A percentile compares a stretch with the other conserved stretches of the same genome.
These are phyloP conservation scores for Aulostomus chinensis DNA, from an alignment of 2,797 vertebrate species.

Conservation along the genomic window DNA sequence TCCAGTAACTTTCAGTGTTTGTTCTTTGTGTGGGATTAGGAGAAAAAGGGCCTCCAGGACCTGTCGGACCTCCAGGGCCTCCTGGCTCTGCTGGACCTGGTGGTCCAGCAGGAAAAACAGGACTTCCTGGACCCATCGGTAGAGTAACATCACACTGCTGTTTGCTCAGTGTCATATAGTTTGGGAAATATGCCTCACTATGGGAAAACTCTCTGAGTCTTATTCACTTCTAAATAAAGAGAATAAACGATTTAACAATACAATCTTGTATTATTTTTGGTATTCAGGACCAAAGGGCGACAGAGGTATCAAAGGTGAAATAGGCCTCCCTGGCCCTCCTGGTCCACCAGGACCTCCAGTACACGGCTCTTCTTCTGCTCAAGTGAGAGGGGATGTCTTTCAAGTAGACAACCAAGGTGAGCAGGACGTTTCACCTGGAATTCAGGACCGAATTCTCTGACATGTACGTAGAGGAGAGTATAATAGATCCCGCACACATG, in stretches of 20 bases:
- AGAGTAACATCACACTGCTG: slow-evolving; percentile 6
- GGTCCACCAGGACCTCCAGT: slow-evolving; percentile 81
- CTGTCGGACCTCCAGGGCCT: slow-evolving; percentile 80
- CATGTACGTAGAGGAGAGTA: slow-evolving; percentile 28
- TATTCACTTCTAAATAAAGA: no score
- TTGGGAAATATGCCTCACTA: background rate
- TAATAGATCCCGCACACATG: slow-evolving; percentile 23
- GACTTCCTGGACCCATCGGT: slow-evolving; percentile 82
- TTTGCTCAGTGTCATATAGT: background rate
- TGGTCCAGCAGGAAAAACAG: slow-evolving; percentile 84
- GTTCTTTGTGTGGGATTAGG: slow-evolving; percentile 19
- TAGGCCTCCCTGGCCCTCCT: slow-evolving; percentile 75
- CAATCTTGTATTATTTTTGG: slow-evolving; percentile 5
- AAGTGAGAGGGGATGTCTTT: slow-evolving; percentile 85
- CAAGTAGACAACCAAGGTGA: slow-evolving; percentile 84
- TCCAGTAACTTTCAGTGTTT: background rate
- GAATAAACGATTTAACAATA: background rate
- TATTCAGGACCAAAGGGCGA: slow-evolving; percentile 86
- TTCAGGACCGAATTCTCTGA: slow-evolving; percentile 14
- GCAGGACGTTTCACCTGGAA: slow-evolving; percentile 16
- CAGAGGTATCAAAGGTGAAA: slow-evolving; percentile 83
- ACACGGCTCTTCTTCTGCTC: slow-evolving; percentile 18
- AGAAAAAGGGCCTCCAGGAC: slow-evolving; percentile 61
- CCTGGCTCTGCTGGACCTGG: slow-evolving; percentile 79
- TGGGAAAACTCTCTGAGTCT: no score